These are phyloP conservation scores for Nemurella pictetii DNA, from an alignment of 2,888 invertebrate species.

Conservation along the genomic window DNA sequence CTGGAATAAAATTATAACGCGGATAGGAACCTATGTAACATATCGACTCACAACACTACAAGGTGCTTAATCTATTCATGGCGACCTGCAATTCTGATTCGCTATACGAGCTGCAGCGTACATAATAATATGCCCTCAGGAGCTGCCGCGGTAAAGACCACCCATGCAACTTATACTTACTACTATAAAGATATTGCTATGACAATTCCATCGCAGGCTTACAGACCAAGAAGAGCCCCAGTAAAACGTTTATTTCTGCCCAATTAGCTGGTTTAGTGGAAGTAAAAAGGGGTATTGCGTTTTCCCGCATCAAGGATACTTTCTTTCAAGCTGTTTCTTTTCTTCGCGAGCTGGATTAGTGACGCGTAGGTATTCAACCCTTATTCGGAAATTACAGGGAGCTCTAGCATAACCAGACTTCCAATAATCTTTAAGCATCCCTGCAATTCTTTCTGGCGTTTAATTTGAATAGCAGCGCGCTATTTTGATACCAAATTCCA, in stretches of 20 bases:
- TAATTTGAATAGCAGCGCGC: background rate
- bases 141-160: conserved; percentile 5
- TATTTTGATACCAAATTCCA: background rate
- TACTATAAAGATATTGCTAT: background rate
- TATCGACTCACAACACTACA: background rate
- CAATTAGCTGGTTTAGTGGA: background rate
- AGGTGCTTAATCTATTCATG: background rate
- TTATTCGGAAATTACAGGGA: background rate
- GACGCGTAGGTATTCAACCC: background rate
- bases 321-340: background rate
- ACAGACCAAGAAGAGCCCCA: conserved; percentile 6
- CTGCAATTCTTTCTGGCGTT: background rate
- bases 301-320: background rate
- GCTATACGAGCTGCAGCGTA: conserved; percentile 8
- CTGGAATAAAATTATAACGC: background rate
- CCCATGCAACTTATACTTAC: conserved; percentile 4
- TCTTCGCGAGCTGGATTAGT: background rate
- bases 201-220: conserved; percentile 8
- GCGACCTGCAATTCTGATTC: conserved; percentile 19
- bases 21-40: background rate
- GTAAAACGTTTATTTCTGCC: conserved; percentile 10
- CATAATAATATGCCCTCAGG: conserved; percentile 25
- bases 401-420: background rate
- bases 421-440: background rate
- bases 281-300: background rate